Percentiles rank a stretch among this genome's conserved stretches.
These are phyloP conservation scores for Helicoverpa zea DNA, from an alignment of 1,140 invertebrate species.

Conservation along the genomic window DNA sequence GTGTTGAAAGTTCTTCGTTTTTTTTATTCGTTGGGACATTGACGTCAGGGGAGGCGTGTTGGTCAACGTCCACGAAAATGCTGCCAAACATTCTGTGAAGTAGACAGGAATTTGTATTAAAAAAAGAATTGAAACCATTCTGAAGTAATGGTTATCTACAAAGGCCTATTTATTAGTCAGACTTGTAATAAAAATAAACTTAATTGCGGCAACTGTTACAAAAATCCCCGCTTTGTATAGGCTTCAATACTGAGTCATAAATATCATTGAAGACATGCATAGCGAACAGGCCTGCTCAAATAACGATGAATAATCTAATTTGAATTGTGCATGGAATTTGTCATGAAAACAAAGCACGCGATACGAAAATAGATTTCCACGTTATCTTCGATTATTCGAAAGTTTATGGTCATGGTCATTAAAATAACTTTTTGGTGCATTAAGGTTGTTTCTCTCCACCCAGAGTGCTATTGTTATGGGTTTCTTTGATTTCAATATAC, in stretches of 20 bases:
- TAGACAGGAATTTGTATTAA: conserved; percentile 13
- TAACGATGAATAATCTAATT: conserved; percentile 49
- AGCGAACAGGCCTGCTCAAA: conserved; percentile 32
- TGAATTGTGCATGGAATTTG: conserved; percentile 50
- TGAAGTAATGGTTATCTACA: background rate
- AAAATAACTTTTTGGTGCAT: conserved; percentile 27
- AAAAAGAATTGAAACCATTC: background rate
- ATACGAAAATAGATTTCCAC: conserved; percentile 45
- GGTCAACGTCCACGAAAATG: conserved; percentile 56
- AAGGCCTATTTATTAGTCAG: background rate
- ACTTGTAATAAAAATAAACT: background rate
- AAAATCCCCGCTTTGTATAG: conserved; percentile 13
- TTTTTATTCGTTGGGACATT: conserved; percentile 1
- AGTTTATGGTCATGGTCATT: conserved; percentile 1
- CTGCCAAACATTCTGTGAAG: conserved; percentile 53
- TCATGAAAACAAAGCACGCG: conserved; percentile 53
- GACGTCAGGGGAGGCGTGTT: conserved; percentile 64
- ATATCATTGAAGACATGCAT: background rate
- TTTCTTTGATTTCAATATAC: conserved; percentile 17
- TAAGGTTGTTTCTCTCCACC: background rate
- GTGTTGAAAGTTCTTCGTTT: conserved; percentile 8
- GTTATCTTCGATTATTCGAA: conserved; percentile 29
- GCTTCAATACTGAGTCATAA: conserved; percentile 23
- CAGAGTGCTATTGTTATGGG: conserved; percentile 5
- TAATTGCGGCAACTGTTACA: background rate